phyloP scores from a whole-genome alignment of 2,888 invertebrate species.

The Scaptomyza tumidula region DNA sequence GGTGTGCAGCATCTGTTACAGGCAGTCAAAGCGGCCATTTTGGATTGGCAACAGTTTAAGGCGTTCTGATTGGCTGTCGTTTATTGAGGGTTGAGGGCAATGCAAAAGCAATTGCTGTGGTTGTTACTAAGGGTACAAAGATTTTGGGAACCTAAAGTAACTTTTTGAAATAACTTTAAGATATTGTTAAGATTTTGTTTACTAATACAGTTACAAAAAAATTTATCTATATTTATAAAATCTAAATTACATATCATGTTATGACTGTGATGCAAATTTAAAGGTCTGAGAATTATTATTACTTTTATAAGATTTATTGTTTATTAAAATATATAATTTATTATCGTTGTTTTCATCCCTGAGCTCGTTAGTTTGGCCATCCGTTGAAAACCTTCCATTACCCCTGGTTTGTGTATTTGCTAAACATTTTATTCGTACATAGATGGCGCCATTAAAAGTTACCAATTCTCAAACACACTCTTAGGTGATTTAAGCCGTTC shows the following conservation, averaged over 20 bases:
- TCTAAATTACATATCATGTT: no score
- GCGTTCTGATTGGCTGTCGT: conserved; percentile 64
- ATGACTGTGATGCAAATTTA: neutral
- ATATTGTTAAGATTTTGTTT: neutral
- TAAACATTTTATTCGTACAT: neutral
- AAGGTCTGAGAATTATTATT: neutral
- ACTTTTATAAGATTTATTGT: no score
- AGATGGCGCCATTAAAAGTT: neutral
- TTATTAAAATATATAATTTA: neutral
- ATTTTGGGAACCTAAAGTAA: neutral
- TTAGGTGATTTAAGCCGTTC: no score
- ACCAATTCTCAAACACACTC: neutral
- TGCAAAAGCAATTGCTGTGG: neutral
- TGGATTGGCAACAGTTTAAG: conserved; percentile 73
- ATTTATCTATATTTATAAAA: no score
- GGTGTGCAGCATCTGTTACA: conserved; percentile 31
- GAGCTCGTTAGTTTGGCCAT: neutral
- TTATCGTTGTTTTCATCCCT: neutral
- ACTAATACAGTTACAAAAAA: neutral
- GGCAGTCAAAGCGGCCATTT: conserved; percentile 68
- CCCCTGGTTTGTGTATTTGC: neutral
- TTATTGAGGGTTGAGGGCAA: neutral
- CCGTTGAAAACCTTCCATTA: no score
- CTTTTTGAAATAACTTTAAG: no score
- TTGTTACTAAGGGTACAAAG: neutral